Percentiles rank a stretch among this genome's conserved stretches.
These are phyloP conservation scores for Melanogrammus aeglefinus DNA, from an alignment of 2,797 vertebrate genomes.

Conservation along the genomic window DNA sequence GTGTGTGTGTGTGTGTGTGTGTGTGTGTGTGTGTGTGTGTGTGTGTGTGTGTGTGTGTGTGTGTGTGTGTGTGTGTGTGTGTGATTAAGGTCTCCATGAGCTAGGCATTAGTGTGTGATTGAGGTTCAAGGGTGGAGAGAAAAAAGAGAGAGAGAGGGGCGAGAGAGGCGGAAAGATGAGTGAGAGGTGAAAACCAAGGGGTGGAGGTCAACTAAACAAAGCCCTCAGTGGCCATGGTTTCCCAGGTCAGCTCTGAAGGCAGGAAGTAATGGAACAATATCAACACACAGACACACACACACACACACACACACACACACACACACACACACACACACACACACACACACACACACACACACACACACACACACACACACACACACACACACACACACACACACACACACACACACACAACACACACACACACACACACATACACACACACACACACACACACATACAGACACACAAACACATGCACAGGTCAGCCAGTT, in stretches of 20 bases:
- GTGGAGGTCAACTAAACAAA: conserved; percentile 71
- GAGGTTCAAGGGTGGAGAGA: conserved; percentile 64
- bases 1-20: conserved; percentile 16
- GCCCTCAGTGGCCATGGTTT: conserved; percentile 57
- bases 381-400: conserved; percentile 40
- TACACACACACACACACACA: conserved; percentile 25
- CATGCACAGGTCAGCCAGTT: conserved; percentile 44
- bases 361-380: conserved; percentile 36
- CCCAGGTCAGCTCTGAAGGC: conserved; percentile 68
- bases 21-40: conserved; percentile 17
- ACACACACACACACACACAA: too few species aligned
- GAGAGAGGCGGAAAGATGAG: conserved; percentile 51
- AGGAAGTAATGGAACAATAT: conserved; percentile 76
- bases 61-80: conserved; percentile 44
- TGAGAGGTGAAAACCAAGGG: conserved; percentile 44
- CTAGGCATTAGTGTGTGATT: conserved; percentile 55
- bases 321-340: conserved; percentile 40
- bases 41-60: conserved; percentile 30
- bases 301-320: conserved; percentile 36
- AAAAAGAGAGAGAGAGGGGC: conserved; percentile 40
- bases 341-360: conserved; percentile 24
- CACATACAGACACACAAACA: conserved; percentile 35
- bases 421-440: conserved; percentile 41
- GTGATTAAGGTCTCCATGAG: conserved; percentile 64
- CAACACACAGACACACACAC: conserved; percentile 36